phyloP scores from a whole-genome alignment of 2,113 vertebrate genomes.

The Lutjanus erythropterus region DNA sequence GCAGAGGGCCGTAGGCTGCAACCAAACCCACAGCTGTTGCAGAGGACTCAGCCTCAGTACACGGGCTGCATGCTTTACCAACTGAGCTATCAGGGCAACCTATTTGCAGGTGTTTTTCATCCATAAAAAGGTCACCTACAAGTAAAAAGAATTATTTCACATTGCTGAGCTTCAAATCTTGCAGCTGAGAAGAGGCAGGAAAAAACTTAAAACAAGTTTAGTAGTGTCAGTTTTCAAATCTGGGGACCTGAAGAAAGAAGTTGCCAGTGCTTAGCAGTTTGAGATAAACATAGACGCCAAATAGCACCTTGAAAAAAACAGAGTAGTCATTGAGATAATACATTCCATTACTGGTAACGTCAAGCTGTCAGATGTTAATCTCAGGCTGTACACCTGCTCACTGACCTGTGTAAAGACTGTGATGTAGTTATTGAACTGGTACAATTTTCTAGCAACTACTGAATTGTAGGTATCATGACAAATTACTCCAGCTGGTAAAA shows the following conservation, averaged over 20 bases:
- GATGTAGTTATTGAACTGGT: not conserved
- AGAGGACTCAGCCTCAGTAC: too few species aligned
- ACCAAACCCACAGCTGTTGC: too few species aligned
- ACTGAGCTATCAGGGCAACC: too few species aligned
- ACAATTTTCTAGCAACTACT: not conserved
- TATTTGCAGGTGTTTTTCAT: not conserved
- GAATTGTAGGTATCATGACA: not conserved
- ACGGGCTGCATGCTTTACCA: too few species aligned
- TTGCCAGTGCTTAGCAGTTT: not conserved
- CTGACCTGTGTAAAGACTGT: not conserved
- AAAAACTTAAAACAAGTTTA: not conserved
- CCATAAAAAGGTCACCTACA: not conserved
- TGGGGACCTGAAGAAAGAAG: not conserved
- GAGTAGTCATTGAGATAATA: not conserved
- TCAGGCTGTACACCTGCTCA: too few species aligned
- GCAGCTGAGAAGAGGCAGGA: too few species aligned
- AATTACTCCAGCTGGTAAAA: not conserved
- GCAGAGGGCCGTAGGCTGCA: too few species aligned
- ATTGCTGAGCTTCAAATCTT: not conserved
- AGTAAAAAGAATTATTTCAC: not conserved
- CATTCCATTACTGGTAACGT: not conserved
- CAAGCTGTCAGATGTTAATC: not conserved
- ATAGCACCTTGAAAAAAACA: not conserved
- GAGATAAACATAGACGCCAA: not conserved
- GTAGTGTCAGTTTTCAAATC: not conserved